Conservation (phyloP, 2,888 invertebrate genomes). For the Trissolcus brochymenae region DNA sequence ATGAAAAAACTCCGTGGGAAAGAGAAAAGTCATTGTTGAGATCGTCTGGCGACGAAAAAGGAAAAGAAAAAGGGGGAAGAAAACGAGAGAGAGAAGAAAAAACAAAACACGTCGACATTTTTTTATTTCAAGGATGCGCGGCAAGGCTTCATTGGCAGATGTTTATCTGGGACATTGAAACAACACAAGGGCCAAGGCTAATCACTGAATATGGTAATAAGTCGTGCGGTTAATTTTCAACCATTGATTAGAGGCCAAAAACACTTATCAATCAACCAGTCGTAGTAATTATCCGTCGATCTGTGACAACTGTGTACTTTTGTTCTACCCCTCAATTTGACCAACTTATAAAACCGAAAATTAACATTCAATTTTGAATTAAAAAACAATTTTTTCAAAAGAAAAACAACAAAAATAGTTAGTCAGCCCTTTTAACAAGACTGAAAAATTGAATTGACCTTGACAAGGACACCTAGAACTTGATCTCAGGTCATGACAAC, state of each 20-base stretch:
- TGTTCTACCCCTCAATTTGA: no score
- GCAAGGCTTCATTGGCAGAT: constrained; percentile 22
- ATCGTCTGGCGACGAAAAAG: no score
- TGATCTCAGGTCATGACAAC: not conserved
- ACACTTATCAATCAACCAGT: constrained; percentile 5
- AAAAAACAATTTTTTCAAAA: no score
- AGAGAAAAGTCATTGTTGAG: no score
- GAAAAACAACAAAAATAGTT: no score
- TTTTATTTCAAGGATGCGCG: constrained; percentile 36
- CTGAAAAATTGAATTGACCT: not conserved
- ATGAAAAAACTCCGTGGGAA: no score
- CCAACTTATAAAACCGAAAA: no score
- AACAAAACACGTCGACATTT: constrained; percentile 5
- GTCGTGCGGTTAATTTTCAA: not conserved
- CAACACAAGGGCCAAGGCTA: constrained; percentile 44
- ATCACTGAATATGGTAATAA: constrained; percentile 33
- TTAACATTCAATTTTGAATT: no score
- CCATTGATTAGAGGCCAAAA: not conserved
- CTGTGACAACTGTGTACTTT: no score
- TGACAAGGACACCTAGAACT: constrained; percentile 8
- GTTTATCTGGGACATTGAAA: constrained; percentile 49
- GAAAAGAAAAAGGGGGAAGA: no score
- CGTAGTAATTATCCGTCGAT: not conserved
- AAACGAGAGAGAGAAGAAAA: no score
- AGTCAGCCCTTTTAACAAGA: no score